Percentiles rank a stretch among this genome's conserved stretches.
phyloP scores from a whole-genome alignment of 2,797 vertebrate species.

The Acropternis orthonyx region DNA sequence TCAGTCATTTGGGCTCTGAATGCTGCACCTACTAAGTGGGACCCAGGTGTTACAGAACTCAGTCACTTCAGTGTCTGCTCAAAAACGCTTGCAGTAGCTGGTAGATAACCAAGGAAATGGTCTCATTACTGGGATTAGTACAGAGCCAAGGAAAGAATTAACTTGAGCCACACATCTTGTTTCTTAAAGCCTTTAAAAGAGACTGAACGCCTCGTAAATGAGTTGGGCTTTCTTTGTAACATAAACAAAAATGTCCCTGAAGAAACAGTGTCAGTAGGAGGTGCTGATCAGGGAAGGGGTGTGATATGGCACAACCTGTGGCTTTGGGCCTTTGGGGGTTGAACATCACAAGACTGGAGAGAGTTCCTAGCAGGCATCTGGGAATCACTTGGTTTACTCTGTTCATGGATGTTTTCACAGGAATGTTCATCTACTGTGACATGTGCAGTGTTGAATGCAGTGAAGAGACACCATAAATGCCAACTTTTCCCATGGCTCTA shows the following conservation, averaged over 20 bases:
- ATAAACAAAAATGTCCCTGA: background rate
- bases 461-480: background rate
- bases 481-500: accelerated
- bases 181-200: background rate
- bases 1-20: background rate
- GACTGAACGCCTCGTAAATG: background rate
- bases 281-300: background rate
- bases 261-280: background rate
- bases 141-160: background rate
- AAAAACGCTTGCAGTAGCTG: background rate
- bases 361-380: background rate
- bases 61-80: background rate
- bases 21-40: background rate
- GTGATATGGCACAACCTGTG: background rate
- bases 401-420: background rate
- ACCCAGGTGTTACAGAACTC: background rate
- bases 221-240: background rate
- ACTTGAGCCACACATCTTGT: background rate
- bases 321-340: background rate
- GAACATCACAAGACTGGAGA: background rate
- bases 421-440: background rate
- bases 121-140: background rate
- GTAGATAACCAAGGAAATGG: background rate
- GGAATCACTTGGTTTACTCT: background rate
- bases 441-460: background rate